Percentiles rank a stretch among this genome's conserved stretches.
These are phyloP conservation scores for Dolichopus griseipennis DNA, from an alignment of 2,888 invertebrate species.

Conservation along the genomic window DNA sequence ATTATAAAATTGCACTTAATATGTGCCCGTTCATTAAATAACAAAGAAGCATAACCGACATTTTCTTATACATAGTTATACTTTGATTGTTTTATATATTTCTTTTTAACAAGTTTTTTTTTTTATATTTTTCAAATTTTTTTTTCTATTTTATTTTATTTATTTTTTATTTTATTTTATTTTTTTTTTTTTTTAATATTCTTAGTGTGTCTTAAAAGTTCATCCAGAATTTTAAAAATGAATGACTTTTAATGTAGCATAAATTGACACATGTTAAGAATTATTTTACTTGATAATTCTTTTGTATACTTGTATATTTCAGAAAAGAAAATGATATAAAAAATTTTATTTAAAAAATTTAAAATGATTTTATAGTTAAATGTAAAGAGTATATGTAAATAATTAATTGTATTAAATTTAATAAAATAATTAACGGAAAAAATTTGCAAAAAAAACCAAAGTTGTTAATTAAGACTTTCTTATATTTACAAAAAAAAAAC, in stretches of 20 bases:
- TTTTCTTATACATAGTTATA: not conserved
- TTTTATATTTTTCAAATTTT: not conserved
- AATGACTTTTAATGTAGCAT: constrained; percentile 3
- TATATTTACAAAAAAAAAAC: too few relatives aligned
- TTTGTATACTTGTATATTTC: too few relatives aligned
- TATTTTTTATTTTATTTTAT: not conserved
- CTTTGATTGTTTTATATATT: too few relatives aligned
- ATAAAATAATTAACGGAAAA: too few relatives aligned
- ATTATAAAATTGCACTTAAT: not conserved
- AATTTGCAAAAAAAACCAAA: too few relatives aligned
- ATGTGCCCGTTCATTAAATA: not conserved
- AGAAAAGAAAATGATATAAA: not conserved
- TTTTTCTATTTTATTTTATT: not conserved
- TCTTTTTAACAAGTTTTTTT: not conserved
- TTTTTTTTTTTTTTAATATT: not conserved
- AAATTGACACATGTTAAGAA: constrained; percentile 6
- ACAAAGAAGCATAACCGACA: constrained; percentile 1
- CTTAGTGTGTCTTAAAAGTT: not conserved
- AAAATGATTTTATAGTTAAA: not conserved
- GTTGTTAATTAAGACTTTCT: too few relatives aligned
- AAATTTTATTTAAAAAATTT: not conserved
- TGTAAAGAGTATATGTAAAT: too few relatives aligned
- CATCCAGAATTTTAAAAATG: constrained; percentile 6
- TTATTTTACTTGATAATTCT: not conserved
- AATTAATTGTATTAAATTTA: too few relatives aligned